Base-by-base conservation (phyloP, 2,113 vertebrate genomes). In the Fukomys damarensis region DNA sequence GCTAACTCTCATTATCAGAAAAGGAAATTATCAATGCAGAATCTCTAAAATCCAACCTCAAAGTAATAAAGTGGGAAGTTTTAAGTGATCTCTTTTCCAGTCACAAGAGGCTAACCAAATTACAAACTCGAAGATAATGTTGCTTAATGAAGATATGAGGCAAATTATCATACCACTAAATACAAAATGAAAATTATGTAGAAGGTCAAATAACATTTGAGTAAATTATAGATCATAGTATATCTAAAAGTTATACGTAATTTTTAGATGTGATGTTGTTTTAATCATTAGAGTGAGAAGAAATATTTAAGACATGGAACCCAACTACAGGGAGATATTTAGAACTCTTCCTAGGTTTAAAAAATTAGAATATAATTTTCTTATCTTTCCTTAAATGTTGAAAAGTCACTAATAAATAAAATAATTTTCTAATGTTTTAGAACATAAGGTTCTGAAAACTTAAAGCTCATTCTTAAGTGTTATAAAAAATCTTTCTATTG, bases 21-120 rank as follows among this genome's bases (percentile, higher is more conserved):
- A 93, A 95, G 32, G 76, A 96, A 97, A 89, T 61, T 81, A 74
- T 82, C 89, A 76, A 92, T 96, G 87, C 80, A 92, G 93, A 97
- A 81, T 84, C 38, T 80, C 87, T 86, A 52, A 80, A 61, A 91
- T 41, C 61, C 80, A 28, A 61, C 54, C 26, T 52, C 61, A 59
- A 43, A 61, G n/a, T 70, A 70, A 52, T 52, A 4, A 85, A 59
- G 22, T 24, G 4, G 5, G 41, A 86, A 70, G 9, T 80, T 70
- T 91, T 80, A 95, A 97, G 91, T 88, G 95, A 72, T 82, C 28
- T 11, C 30, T 90, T 97, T 70, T 92, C 77, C 66, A 90, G 84
- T 88, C 59, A 86, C 11, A 88, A 79, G 56, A 65, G 80, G 41
- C 82, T 96, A 87, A 95, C 16, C 63, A 96, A 95, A 96, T 89